These are phyloP conservation scores for Escarpia spicata DNA, from an alignment of 2,888 invertebrate genomes.

Conservation along the genomic window DNA sequence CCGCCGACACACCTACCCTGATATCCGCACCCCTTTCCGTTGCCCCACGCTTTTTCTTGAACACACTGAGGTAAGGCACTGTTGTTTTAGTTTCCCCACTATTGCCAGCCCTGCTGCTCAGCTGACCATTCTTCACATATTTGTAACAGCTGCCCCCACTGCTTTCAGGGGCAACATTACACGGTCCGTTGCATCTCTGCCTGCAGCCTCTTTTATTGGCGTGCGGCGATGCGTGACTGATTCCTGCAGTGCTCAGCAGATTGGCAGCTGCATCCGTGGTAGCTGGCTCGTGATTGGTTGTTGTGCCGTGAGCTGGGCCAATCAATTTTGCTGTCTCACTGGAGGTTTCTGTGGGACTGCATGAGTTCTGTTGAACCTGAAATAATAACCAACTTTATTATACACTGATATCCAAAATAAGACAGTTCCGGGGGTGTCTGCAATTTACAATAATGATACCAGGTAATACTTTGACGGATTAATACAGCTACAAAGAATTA, in stretches of 20 bases:
- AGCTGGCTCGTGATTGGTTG: neutral
- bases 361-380: neutral
- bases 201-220: neutral
- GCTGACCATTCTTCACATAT: conserved; percentile 16
- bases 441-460: too few relatives aligned
- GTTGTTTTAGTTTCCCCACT: neutral
- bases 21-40: neutral
- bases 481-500: too few relatives aligned
- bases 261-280: neutral
- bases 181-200: neutral
- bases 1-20: neutral
- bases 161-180: conserved; percentile 13
- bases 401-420: too few relatives aligned
- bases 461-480: too few relatives aligned
- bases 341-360: neutral
- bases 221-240: neutral
- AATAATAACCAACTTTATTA: neutral
- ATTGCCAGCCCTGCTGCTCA: neutral
- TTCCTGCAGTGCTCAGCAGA: neutral
- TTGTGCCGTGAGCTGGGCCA: neutral
- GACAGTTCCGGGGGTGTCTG: too few relatives aligned
- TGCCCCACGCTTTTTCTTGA: neutral
- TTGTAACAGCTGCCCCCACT: neutral
- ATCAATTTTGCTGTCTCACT: neutral
- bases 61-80: neutral